Evolutionary conservation across 2,888 invertebrate genomes (phyloP), one percentile per base, ranked within the genome.

Genomic region (Sipha maydis): DNA sequence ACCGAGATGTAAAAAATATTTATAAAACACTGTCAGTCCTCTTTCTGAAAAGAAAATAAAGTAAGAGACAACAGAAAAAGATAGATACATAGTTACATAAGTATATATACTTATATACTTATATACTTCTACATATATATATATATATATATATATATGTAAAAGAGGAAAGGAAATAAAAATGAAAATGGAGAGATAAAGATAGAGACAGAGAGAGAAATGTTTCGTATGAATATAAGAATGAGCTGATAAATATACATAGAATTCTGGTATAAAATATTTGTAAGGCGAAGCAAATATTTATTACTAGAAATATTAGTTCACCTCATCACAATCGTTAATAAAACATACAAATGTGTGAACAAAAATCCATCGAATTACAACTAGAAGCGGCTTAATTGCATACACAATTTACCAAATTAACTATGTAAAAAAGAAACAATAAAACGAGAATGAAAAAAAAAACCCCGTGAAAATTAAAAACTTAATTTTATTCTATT

Each of bases 391-490:
- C 21, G 3, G 77, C 61, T 31, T 48, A 48, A 34, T 61, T 54
- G 67, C 86, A 80, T 73, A 73, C 56, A 17, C 11, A 79, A 85
- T 85, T 67, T 38, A 31, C 77, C 38, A 77, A 77, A 86, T 80
- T 56, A 79, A 79, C 79, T 73, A 3, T 54, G 17, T 71, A 41
- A 84, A 48, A 69, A n/a, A n/a, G 28, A 48, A 54, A 85, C 41
- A n/a, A 34, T 54, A 34, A 77, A 85, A 85, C 21, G 73, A 31
- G 31, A 4, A 19, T 21, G 69, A 75, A 67, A 79, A 7, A 41
- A 48, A 54, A 86, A 86, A 61, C 73, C 28, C 80, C n/a, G n/a
- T 86, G 73, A 79, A 79, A 86, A 79, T 86, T 56, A 56, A 79
- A 86, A 86, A 86, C 71, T 86, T 79, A 3, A 56, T 85, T 71